Evolutionary conservation across 2,113 vertebrate genomes (phyloP).

Genomic region (Parus major): DNA sequence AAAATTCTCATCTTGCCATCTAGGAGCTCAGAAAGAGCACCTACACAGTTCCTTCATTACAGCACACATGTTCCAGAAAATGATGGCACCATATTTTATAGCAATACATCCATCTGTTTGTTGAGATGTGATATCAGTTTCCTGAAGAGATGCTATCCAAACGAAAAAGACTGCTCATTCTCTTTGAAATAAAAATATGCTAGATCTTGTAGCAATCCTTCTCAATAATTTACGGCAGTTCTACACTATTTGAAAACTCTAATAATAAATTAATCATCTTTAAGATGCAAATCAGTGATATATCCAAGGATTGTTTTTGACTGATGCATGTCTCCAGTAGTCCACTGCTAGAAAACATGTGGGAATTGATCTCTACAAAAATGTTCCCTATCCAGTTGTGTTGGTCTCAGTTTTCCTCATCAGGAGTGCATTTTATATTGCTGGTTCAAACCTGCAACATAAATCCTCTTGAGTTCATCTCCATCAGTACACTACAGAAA

Average conservation of each 20-base stretch:
- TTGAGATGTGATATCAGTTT: neutral
- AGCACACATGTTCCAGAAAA: neutral
- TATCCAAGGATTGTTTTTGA: neutral
- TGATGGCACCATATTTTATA: neutral
- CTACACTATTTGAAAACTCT: neutral
- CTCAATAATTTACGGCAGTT: neutral
- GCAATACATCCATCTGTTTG: neutral
- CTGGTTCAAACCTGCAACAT: neutral
- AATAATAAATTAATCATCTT: slow-evolving; percentile 15
- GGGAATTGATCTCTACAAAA: neutral
- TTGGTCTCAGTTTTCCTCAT: neutral
- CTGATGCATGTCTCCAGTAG: neutral
- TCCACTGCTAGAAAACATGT: neutral
- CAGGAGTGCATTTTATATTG: neutral
- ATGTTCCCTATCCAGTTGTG: neutral
- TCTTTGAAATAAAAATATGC: neutral
- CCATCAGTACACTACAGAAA: neutral
- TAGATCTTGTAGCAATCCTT: neutral
- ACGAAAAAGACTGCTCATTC: neutral
- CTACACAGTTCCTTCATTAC: neutral
- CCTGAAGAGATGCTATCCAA: neutral
- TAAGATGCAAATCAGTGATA: neutral
- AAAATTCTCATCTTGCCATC: neutral
- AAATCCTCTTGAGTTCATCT: neutral
- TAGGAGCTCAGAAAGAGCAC: neutral